These are phyloP conservation scores for Clistopyga incitator DNA, from an alignment of 2,888 invertebrate species.

Conservation along the genomic window DNA sequence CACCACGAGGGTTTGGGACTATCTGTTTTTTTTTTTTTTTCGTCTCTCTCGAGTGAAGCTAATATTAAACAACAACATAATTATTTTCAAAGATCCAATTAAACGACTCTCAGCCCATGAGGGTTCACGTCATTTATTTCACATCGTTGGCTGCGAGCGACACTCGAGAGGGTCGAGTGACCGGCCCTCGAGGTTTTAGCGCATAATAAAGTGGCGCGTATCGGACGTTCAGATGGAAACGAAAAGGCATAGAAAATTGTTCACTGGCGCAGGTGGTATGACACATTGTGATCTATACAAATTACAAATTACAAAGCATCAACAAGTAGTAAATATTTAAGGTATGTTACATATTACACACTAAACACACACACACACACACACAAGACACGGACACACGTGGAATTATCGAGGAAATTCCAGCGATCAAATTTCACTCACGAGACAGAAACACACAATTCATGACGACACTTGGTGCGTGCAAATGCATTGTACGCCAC, in stretches of 20 bases:
- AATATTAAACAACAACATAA: background rate
- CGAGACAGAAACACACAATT: conserved; percentile 38
- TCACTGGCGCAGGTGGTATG: conserved; percentile 81
- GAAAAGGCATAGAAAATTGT: conserved; percentile 76
- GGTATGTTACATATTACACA: conserved; percentile 71
- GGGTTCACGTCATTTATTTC: conserved; percentile 3
- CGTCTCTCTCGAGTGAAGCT: conserved; percentile 9
- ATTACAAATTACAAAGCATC: conserved; percentile 82
- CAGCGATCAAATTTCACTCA: conserved; percentile 57
- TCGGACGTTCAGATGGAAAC: conserved; percentile 70
- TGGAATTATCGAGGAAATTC: conserved; percentile 66
- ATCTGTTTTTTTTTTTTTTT: conserved; percentile 20
- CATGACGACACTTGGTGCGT: conserved; percentile 51
- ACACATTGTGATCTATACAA: conserved; percentile 83
- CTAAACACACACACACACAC: too few species aligned
- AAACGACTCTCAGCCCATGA: background rate
- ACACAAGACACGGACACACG: conserved; percentile 35
- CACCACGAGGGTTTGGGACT: conserved; percentile 9
- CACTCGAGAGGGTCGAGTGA: conserved; percentile 45
- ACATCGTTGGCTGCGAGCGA: background rate
- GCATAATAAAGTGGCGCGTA: conserved; percentile 41
- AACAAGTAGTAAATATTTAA: conserved; percentile 82
- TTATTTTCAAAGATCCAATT: conserved; percentile 5
- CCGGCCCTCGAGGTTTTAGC: conserved; percentile 49
- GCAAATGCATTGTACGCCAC: conserved; percentile 63